These are phyloP conservation scores for Diorhabda carinulata DNA, from an alignment of 1,140 invertebrate genomes.

Conservation along the genomic window DNA sequence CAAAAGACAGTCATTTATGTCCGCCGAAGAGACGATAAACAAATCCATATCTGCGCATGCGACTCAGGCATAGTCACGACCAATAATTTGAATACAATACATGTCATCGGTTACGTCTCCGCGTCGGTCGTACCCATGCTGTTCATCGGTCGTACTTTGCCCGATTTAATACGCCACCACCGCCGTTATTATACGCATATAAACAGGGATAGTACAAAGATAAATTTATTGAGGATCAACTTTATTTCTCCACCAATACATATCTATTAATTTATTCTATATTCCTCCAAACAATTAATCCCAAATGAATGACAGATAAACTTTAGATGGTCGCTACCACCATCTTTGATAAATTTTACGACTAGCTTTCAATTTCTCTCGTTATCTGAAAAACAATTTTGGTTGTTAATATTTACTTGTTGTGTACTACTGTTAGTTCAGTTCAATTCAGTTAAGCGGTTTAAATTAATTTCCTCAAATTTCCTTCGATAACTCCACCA, in stretches of 20 bases:
- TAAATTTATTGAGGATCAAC: no score
- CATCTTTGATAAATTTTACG: neutral
- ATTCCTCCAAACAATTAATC: no score
- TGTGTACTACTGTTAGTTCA: neutral
- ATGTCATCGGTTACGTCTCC: slow-evolving; percentile 28
- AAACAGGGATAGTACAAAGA: no score
- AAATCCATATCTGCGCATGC: slow-evolving; percentile 41
- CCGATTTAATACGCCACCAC: slow-evolving; percentile 7
- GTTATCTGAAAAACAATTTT: neutral
- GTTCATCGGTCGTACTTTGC: neutral
- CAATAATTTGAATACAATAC: slow-evolving; percentile 44
- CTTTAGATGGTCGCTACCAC: neutral
- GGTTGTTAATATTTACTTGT: neutral
- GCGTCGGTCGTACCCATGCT: slow-evolving; percentile 10
- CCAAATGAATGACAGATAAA: no score
- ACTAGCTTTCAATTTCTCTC: neutral
- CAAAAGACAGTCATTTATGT: slow-evolving; percentile 42
- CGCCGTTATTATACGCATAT: neutral
- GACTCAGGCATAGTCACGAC: slow-evolving; percentile 38
- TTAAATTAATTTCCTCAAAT: neutral
- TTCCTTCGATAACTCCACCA: neutral
- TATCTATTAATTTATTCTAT: no score
- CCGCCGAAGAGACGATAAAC: slow-evolving; percentile 37
- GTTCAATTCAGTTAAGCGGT: neutral
- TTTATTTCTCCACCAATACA: no score